A percentile compares a stretch with the other conserved stretches of the same genome.
Conservation (phyloP, 2,888 invertebrate species). For the Tethea ocularis region DNA sequence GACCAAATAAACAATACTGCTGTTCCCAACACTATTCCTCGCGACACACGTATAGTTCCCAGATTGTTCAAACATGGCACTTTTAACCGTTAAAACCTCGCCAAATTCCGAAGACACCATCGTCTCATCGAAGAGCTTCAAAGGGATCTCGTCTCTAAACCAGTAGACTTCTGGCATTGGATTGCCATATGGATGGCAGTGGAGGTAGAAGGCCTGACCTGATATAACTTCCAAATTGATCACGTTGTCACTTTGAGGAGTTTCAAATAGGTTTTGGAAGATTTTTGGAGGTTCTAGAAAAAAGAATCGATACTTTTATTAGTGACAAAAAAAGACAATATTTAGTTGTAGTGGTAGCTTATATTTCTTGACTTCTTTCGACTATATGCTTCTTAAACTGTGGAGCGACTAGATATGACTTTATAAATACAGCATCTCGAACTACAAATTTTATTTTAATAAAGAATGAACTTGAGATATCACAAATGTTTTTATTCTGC, state of each 20-base stretch:
- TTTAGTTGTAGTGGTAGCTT: no score
- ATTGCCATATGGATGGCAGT: conserved; percentile 84
- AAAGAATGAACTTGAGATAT: no score
- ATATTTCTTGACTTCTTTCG: no score
- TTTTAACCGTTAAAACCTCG: conserved; percentile 59
- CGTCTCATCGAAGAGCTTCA: conserved; percentile 76
- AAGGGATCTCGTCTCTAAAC: conserved; percentile 78
- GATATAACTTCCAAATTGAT: conserved; percentile 64
- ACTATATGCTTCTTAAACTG: no score
- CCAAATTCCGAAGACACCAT: conserved; percentile 68
- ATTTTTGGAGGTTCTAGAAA: conserved; percentile 75
- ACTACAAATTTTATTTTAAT: no score
- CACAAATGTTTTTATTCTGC: no score
- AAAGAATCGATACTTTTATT: no score
- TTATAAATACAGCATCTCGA: no score
- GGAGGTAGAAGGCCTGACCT: conserved; percentile 71
- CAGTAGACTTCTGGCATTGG: conserved; percentile 85
- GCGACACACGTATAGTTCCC: conserved; percentile 86
- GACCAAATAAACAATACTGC: conserved; percentile 68
- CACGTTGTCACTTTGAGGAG: conserved; percentile 37
- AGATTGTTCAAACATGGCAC: conserved; percentile 55
- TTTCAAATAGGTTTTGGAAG: conserved; percentile 54
- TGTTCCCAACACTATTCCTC: conserved; percentile 80
- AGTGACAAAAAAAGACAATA: no score
- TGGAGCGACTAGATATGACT: no score